Percentiles rank a stretch among this genome's conserved stretches.
These are phyloP conservation scores for Koerneria pararmatus DNA, from an alignment of 2,888 invertebrate genomes.

Conservation along the genomic window DNA sequence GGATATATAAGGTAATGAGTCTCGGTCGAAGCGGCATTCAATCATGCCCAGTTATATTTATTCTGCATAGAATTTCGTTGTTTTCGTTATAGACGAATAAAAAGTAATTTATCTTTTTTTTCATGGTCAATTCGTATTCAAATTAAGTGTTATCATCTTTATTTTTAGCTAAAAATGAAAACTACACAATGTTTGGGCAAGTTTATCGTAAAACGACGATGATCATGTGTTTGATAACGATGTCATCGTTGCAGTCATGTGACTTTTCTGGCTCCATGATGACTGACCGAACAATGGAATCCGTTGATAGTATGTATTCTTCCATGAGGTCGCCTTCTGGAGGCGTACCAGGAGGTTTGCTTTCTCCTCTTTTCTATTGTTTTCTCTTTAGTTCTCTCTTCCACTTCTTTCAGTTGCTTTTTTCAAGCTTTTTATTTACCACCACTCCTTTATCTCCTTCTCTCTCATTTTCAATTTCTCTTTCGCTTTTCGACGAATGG, in stretches of 20 bases:
- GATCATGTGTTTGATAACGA: neutral
- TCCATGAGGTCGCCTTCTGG: conserved; percentile 56
- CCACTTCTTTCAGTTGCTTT: neutral
- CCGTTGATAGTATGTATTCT: conserved; percentile 57
- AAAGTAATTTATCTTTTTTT: too few relatives aligned
- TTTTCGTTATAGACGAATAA: too few relatives aligned
- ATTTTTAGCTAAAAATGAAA: too few relatives aligned
- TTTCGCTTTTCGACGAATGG: too few relatives aligned
- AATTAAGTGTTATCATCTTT: too few relatives aligned
- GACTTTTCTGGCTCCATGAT: conserved; percentile 57
- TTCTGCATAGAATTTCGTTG: too few relatives aligned
- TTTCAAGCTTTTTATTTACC: neutral
- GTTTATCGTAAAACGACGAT: too few relatives aligned
- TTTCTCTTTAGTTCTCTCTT: neutral
- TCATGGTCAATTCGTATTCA: too few relatives aligned
- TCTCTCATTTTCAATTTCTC: conserved; percentile 19
- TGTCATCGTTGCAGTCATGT: conserved; percentile 46
- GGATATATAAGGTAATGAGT: too few relatives aligned
- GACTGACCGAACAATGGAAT: conserved; percentile 58
- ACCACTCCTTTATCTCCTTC: conserved; percentile 4
- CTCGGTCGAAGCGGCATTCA: too few relatives aligned
- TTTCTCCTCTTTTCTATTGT: neutral
- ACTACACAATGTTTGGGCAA: too few relatives aligned
- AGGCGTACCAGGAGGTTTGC: neutral
- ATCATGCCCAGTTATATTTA: too few relatives aligned